A percentile compares a stretch with the other conserved stretches of the same genome.
These are phyloP conservation scores for Cyclopterus lumpus DNA, from an alignment of 2,797 vertebrate genomes.

Conservation along the genomic window DNA sequence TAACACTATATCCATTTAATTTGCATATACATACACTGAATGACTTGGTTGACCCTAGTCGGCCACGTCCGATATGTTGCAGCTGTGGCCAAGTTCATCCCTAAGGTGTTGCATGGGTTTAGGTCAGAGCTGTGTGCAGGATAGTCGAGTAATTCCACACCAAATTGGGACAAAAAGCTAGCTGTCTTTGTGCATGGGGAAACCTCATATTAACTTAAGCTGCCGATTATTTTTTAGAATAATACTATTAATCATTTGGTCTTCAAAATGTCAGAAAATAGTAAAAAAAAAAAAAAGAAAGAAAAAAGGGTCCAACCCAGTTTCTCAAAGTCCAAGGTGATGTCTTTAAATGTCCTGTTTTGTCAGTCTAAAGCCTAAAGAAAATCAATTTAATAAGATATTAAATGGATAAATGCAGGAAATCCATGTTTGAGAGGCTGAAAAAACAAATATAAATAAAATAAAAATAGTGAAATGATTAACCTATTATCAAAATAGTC, in stretches of 20 bases:
- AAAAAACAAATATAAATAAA: background rate
- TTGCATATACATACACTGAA: too few relatives aligned
- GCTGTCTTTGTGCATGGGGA: background rate
- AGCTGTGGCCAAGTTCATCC: background rate
- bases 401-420: too few relatives aligned
- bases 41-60: too few relatives aligned
- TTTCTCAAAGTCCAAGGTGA: too few relatives aligned
- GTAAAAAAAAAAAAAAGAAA: too few relatives aligned
- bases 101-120: background rate
- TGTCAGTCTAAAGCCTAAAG: too few relatives aligned
- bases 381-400: too few relatives aligned
- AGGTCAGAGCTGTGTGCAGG: background rate
- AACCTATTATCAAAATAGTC: background rate
- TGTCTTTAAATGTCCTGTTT: too few relatives aligned
- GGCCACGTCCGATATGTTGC: background rate
- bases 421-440: background rate
- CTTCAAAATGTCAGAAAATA: background rate
- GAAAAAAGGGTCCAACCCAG: too few relatives aligned
- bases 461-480: background rate
- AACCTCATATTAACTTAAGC: background rate
- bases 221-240: background rate
- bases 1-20: too few relatives aligned
- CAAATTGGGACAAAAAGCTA: background rate
- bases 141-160: background rate
- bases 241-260: background rate